Percentiles rank a stretch among this genome's conserved stretches.
phyloP scores from a whole-genome alignment of 1,140 invertebrate genomes.

The Phocides pigmalion region DNA sequence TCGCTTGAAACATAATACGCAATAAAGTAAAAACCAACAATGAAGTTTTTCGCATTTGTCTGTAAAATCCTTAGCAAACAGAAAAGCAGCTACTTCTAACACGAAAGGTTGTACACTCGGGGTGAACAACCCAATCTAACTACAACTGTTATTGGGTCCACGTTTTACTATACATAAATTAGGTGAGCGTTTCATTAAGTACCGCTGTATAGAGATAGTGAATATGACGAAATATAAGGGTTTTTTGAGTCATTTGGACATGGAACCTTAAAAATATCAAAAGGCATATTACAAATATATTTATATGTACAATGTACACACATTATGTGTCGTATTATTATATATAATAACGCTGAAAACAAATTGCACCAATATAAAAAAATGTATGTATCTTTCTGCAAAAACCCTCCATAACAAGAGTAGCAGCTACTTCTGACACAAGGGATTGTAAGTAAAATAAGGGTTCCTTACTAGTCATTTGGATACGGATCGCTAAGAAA shows the following conservation, averaged over 20 bases:
- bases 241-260: too few species aligned
- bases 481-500: too few species aligned
- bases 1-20: neutral
- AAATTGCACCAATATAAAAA: neutral
- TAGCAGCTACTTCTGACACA: conserved; percentile 7
- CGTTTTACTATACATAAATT: too few species aligned
- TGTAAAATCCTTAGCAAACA: conserved; percentile 12
- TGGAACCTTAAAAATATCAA: too few species aligned
- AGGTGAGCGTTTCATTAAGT: too few species aligned
- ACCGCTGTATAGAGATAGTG: too few species aligned
- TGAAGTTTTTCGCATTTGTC: neutral
- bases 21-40: neutral
- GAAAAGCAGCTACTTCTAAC: neutral
- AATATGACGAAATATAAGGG: too few species aligned
- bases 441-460: conserved; percentile 18
- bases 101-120: conserved; percentile 23
- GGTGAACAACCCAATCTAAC: conserved; percentile 22
- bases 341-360: neutral
- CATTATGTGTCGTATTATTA: too few species aligned
- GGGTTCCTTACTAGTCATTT: too few species aligned
- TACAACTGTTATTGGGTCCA: too few species aligned
- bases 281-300: too few species aligned
- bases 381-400: neutral
- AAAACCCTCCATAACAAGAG: conserved; percentile 20
- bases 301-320: too few species aligned